Conservation (phyloP, 2,797 vertebrate species). For the Danio jaintianensis region DNA sequence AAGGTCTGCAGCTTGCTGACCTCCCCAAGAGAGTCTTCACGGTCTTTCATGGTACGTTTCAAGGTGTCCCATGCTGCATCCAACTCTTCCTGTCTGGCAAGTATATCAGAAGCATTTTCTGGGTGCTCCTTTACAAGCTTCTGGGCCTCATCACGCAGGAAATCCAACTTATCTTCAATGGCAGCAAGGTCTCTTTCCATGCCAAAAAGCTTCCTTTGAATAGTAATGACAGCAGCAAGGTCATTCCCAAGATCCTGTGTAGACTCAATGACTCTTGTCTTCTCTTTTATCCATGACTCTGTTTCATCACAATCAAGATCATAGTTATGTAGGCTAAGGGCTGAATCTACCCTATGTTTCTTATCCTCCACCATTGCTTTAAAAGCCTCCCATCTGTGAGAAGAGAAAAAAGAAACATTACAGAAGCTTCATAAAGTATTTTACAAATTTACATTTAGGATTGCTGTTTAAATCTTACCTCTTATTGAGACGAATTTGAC, state of each 20-base stretch:
- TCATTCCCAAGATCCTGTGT: constrained; percentile 91
- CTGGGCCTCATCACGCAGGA: constrained; percentile 83
- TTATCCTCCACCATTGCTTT: constrained; percentile 85
- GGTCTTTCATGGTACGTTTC: constrained; percentile 81
- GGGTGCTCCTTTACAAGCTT: constrained; percentile 84
- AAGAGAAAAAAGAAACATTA: constrained; percentile 1
- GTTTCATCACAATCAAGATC: constrained; percentile 93
- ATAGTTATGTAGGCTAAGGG: constrained; percentile 90
- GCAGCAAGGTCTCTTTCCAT: constrained; percentile 90
- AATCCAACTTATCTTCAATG: constrained; percentile 83
- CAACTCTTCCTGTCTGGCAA: constrained; percentile 72
- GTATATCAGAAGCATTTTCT: constrained; percentile 80
- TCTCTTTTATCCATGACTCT: constrained; percentile 89
- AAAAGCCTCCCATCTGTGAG: constrained; percentile 90
- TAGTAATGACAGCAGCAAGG: constrained; percentile 89
- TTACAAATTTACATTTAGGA: neutral
- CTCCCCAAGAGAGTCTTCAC: constrained; percentile 89
- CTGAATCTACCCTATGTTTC: constrained; percentile 84
- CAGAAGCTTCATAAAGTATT: neutral
- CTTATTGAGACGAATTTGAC: constrained; percentile 84
- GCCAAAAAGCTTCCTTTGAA: constrained; percentile 94
- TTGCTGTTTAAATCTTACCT: constrained; percentile 75
- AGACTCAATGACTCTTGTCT: constrained; percentile 89
- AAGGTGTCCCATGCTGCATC: constrained; percentile 85
- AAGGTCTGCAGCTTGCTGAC: constrained; percentile 95